Base-by-base conservation (phyloP, 2,113 vertebrate genomes). In the Strix aluco region DNA sequence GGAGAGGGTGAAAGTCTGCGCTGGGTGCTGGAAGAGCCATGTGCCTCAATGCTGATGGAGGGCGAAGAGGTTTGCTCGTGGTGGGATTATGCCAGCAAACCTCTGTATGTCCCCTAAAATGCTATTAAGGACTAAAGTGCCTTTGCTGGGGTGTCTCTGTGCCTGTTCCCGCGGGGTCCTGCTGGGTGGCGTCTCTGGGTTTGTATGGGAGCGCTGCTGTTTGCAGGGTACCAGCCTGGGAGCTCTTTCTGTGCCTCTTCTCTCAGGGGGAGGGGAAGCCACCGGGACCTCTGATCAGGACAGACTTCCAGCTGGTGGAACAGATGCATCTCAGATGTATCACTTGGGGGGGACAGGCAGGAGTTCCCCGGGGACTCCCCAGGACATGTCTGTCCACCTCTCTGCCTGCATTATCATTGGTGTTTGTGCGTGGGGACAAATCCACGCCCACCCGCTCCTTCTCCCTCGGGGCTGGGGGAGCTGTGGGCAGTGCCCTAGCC, bases 161-260 rank as follows among this genome's bases (percentile, higher is more conserved):
- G 62, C 47, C 38, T 1, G 0, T 88, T 62, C 13, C 71, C 4
- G 0, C 1, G 4, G 77, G n/a, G 7, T 61, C 36, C 71, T 70
- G 34, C 38, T 18, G 16, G 52, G 6, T n/a, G 84, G 44, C 38
- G 2, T 13, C 51, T 49, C 81, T 44, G 77, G 34, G 30, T 58
- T 54, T 42, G 26, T n/a, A 0, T 9, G 23, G 65, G 54, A 86
- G 38, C 2, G 0, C 29, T 15, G 36, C 79, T 51, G 30, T 17
- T 26, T 75, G 86, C 44, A 12, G 74, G 40, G 10, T 32, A 6
- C 62, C 30, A 10, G 57, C 44, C 84, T 88, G 81, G 42, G 42
- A 81, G 46, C 70, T 44, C 19, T 10, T 78, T 22, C 67, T 36
- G 40, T 87, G 72, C 55, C 19, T 51, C 8, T 40, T 15, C 22